These are phyloP conservation scores for Mechanitis mazaeus DNA, from an alignment of 2,888 invertebrate genomes.

Conservation along the genomic window DNA sequence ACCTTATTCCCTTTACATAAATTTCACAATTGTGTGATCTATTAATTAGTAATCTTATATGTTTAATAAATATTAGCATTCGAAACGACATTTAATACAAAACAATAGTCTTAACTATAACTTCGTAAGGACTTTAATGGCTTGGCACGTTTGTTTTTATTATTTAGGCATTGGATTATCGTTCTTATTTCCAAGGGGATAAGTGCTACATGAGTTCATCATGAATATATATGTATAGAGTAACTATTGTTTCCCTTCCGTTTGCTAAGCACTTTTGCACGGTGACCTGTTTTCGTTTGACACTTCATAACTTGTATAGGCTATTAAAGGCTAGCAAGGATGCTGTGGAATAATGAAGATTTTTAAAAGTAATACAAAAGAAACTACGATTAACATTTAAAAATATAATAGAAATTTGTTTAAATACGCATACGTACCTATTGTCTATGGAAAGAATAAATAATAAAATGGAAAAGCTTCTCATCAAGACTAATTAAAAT, in stretches of 20 bases:
- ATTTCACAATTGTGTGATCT: neutral
- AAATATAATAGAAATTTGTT: too few species aligned
- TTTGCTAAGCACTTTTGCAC: slow-evolving; percentile 15
- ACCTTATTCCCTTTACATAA: neutral
- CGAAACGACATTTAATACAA: neutral
- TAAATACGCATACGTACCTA: too few species aligned
- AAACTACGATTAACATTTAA: too few species aligned
- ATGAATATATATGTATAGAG: neutral
- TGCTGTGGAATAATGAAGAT: neutral
- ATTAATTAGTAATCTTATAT: too few species aligned
- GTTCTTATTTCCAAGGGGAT: slow-evolving; percentile 9
- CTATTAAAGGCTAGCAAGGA: slow-evolving; percentile 1
- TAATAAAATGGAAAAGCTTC: too few species aligned
- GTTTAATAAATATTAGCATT: neutral
- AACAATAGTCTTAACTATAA: neutral
- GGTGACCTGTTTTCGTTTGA: slow-evolving; percentile 17
- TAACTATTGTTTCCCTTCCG: slow-evolving; percentile 10
- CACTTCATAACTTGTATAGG: slow-evolving; percentile 5
- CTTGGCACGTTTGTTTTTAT: slow-evolving; percentile 1
- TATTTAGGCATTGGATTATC: slow-evolving; percentile 10
- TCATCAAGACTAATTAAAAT: too few species aligned
- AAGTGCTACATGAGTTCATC: slow-evolving; percentile 3
- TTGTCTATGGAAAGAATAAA: too few species aligned
- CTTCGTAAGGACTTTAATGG: neutral
- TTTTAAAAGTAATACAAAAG: neutral